phyloP scores from a whole-genome alignment of 2,888 invertebrate species.

The Apamea sordens region DNA sequence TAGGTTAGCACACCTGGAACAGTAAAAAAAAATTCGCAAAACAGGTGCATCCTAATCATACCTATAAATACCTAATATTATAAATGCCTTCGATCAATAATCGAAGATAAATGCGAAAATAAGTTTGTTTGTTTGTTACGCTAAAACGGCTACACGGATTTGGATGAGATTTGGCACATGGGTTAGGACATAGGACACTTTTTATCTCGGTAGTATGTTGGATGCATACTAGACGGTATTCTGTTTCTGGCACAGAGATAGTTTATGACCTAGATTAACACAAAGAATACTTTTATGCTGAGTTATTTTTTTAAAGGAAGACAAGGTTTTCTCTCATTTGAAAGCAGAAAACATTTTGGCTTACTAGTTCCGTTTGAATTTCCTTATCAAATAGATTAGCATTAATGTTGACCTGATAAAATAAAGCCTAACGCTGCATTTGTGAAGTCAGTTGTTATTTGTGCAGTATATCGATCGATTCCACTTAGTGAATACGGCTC shows the following conservation, averaged over 20 bases:
- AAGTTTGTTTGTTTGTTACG: not conserved
- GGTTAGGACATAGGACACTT: not conserved
- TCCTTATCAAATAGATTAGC: not conserved
- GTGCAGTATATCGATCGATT: slow-evolving; percentile 27
- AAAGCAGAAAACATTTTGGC: no score
- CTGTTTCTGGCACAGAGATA: not conserved
- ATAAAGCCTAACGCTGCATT: not conserved
- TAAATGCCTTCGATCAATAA: no score
- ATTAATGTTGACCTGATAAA: not conserved
- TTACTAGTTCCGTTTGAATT: no score
- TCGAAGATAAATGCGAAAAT: no score
- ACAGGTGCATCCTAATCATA: no score
- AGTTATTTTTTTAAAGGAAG: no score
- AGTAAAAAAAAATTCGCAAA: not conserved
- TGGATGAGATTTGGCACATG: not conserved
- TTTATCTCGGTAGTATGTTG: not conserved
- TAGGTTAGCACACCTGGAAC: not conserved
- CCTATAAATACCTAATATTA: no score
- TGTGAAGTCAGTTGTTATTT: not conserved
- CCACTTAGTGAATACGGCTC: not conserved
- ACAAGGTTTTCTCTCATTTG: no score
- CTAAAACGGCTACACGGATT: not conserved
- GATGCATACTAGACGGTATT: not conserved
- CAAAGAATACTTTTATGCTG: no score
- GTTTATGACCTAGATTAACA: no score